A percentile compares a stretch with the other conserved stretches of the same genome.
These are phyloP conservation scores for Agapornis roseicollis DNA, from an alignment of 2,113 vertebrate species.

Conservation along the genomic window DNA sequence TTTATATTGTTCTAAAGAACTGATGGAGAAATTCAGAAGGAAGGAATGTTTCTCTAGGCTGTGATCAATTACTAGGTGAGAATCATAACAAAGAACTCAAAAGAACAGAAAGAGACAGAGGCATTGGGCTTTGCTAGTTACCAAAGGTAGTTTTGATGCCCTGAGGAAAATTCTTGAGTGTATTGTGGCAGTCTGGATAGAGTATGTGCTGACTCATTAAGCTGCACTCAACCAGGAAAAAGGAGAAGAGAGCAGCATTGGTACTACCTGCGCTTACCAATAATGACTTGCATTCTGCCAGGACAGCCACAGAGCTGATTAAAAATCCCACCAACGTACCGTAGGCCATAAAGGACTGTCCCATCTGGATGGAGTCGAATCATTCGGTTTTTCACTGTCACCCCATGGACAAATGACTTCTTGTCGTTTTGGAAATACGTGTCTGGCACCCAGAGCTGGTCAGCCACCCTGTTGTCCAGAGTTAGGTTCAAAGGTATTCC, in stretches of 20 bases:
- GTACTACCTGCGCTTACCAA: background rate
- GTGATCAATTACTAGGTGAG: background rate
- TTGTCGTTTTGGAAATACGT: constrained; percentile 95
- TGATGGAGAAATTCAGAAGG: background rate
- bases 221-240: background rate
- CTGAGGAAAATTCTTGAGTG: background rate
- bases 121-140: background rate
- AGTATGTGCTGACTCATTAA: background rate
- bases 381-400: constrained; percentile 94
- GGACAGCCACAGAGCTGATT: background rate
- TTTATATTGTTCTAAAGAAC: background rate
- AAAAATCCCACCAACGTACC: constrained; percentile 69
- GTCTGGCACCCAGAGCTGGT: constrained; percentile 92
- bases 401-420: constrained; percentile 92
- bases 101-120: background rate
- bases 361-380: constrained; percentile 93
- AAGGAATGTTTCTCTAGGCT: background rate
- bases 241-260: background rate
- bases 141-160: background rate
- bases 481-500: constrained; percentile 93
- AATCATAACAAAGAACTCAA: background rate
- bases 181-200: background rate
- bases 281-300: background rate
- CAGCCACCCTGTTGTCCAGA: constrained; percentile 91
- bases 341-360: constrained; percentile 90